Conservation (phyloP, 2,797 vertebrate genomes). For the Cuculus canorus region DNA sequence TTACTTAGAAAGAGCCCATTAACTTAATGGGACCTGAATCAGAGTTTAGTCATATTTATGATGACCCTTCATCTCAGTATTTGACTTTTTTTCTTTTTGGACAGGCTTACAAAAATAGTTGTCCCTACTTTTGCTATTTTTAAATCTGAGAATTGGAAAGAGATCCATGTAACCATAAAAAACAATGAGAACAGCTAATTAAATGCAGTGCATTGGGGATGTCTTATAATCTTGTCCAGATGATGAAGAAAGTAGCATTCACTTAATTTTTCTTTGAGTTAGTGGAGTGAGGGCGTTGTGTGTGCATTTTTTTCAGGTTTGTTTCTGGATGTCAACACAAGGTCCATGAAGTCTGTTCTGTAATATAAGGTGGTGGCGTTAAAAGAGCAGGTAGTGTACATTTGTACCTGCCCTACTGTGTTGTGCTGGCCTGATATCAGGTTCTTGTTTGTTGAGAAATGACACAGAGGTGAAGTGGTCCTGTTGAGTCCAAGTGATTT, state of each 20-base stretch:
- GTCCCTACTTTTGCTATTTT: neutral
- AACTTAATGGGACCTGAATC: neutral
- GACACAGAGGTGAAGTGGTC: conserved; percentile 16
- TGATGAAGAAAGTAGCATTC: neutral
- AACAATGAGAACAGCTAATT: neutral
- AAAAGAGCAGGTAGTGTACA: neutral
- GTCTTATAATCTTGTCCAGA: neutral
- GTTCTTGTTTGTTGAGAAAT: conserved; percentile 27
- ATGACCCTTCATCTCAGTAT: neutral
- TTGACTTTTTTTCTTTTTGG: neutral
- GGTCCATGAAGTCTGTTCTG: neutral
- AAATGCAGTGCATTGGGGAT: neutral
- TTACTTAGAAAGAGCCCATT: neutral
- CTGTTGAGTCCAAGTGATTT: conserved; percentile 44
- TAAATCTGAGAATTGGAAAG: neutral
- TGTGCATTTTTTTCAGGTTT: neutral
- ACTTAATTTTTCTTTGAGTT: neutral
- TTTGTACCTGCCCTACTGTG: neutral
- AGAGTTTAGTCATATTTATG: neutral
- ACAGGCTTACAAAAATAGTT: neutral
- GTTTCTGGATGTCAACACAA: neutral
- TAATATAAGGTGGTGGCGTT: neutral
- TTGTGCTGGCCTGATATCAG: neutral
- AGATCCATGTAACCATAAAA: neutral
- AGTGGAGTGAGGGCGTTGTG: accelerated